Base-by-base conservation (phyloP, 2,113 vertebrate species). In the Xenus cinereus region DNA sequence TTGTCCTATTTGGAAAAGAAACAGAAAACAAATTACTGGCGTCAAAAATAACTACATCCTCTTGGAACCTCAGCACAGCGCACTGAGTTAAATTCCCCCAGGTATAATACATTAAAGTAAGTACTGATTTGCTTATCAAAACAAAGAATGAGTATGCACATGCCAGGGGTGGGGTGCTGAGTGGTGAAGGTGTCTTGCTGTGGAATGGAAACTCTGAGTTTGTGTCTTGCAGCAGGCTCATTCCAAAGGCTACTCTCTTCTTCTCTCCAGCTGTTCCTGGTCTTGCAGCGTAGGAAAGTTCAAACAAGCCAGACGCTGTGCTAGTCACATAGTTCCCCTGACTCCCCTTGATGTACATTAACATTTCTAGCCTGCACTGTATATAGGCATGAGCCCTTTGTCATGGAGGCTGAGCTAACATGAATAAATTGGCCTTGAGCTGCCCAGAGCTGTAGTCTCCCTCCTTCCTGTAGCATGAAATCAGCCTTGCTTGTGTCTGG, bases 121-220 rank as follows among this genome's bases (percentile, higher is more conserved):
- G 0, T 51, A 74, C 81, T 87, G 75, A 94, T 96, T 91, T 97
- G 63, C 87, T 96, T 96, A 97, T 95, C 91, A 90, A 93, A 95
- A 91, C 54, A 93, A 85, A 88, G 90, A 93, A 95, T 91, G 71
- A 87, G 93, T 94, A 80, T 66, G 63, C 72, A 97, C 93, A 95
- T 0, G 54, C 78, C 67, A 89, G 63, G 80, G 91, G 87, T 87
- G 93, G 67, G 63, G 81, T 48, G 37, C 84, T 57, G 78, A 87
- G 78, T 87, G 27, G 41, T 50, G 45, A 76, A 80, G 45, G 74
- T 96, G 53, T 83, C 74, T 89, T 96, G 32, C 66, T 79, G 21
- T 35, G 66, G 26, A 79, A 77, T 91, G 87, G 95, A 95, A 97
- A 96, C 53, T 93, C 66, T 89, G 81, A 94, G 39, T 53, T n/a